Base-by-base conservation (phyloP, 2,888 invertebrate genomes). In the Diarsia rubi region DNA sequence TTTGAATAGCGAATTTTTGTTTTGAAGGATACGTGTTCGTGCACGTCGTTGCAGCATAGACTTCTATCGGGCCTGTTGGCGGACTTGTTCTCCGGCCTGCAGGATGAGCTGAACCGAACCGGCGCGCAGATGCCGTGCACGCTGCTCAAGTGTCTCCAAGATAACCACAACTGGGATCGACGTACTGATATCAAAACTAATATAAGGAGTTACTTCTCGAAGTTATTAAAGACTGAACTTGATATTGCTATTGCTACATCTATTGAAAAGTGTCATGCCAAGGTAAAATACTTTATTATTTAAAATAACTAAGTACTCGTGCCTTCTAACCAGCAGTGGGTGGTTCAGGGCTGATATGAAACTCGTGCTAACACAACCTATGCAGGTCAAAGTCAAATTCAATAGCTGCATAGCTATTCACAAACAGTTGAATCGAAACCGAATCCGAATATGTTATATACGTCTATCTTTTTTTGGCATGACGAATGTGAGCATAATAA, bases 211-310 rank as follows among this genome's bases (percentile, higher is more conserved):
- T 96, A 90, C 82, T 96, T 96, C 78, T 89, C 93, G 2, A 88
- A 92, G 71, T 86, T 96, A 60, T 88, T 96, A 31, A 85, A 93
- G 8, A 93, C 91, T 24, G 96, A 96, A 85, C 89, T 96, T 0
- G 93, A 96, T 78, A 95, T 96, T 73, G 96, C 96, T 31, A 96
- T 96, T 49, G 93, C 95, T 64, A 94, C 93, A 3, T 91, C 94
- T 0, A 95, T 96, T 77, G 96, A 96, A 79, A 94, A 94, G 66
- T 95, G 95, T 87, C 96, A 95, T 68, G 95, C 93, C 37, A 94
- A 90, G 93, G 96, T 96, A 88, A 57, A 27, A 67, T 16, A 42
- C 3, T 62, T 42, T 19, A 31, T 31, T 27, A 45, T 59, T 74
- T 9, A 3, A 65, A 24, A n/a, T 45, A 0, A 49, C 6, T 59